Evolutionary conservation across 2,113 vertebrate species (phyloP).

Genomic region (Astatotilapia flaviijosephi): DNA sequence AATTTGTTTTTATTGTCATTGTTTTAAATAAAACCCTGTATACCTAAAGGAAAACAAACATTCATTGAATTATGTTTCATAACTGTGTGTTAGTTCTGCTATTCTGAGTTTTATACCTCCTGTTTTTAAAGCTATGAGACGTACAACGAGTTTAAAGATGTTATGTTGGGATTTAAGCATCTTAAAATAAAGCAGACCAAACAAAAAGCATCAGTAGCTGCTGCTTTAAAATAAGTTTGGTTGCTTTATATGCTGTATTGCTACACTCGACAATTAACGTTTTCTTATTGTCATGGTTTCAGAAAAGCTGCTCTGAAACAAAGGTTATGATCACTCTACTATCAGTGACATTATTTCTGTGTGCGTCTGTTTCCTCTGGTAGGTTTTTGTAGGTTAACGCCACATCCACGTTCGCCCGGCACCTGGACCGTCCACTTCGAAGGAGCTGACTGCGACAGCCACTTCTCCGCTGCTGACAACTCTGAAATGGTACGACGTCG

Average conservation of each 20-base stretch:
- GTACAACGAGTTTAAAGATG: neutral
- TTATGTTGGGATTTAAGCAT: neutral
- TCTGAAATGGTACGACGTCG: slow-evolving; percentile 80
- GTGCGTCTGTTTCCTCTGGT: neutral
- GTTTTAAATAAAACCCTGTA: neutral
- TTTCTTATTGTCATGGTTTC: neutral
- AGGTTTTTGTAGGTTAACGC: slow-evolving; percentile 88
- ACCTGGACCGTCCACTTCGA: slow-evolving; percentile 97
- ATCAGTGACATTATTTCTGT: neutral
- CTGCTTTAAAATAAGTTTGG: neutral
- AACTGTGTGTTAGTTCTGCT: neutral
- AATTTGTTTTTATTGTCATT: neutral
- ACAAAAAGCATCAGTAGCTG: neutral
- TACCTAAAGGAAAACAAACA: neutral
- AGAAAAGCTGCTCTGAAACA: neutral
- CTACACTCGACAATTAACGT: neutral
- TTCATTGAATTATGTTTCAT: neutral
- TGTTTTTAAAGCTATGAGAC: neutral
- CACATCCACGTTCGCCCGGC: slow-evolving; percentile 87
- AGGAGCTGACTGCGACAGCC: slow-evolving; percentile 89
- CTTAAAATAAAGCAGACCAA: neutral
- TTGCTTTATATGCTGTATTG: neutral
- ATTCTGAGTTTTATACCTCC: neutral
- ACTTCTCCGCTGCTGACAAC: slow-evolving; percentile 79
- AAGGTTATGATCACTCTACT: neutral